Evolutionary conservation across 2,113 vertebrate genomes (phyloP), one percentile per base, ranked within the genome.

Genomic region (Lepisosteus oculatus): DNA sequence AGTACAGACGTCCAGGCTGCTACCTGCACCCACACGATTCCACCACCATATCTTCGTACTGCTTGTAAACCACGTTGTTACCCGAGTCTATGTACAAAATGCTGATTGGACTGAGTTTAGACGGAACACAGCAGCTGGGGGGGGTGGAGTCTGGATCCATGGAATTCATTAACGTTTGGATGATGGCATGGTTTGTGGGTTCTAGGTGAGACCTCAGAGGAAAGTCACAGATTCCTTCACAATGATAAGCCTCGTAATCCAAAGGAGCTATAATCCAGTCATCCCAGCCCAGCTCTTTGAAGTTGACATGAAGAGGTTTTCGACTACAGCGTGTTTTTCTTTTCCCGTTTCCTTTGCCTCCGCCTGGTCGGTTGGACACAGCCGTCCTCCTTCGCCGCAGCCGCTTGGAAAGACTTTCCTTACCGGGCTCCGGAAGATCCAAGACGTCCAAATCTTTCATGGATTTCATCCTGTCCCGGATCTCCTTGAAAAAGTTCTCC

Each of bases 21-120:
- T 95, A 95, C 94, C 94, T 95, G 90, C 94, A 95, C 70, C 94
- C 94, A 43, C 94, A 95, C 0, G 89, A 86, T 85, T 95, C 94
- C 84, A 95, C 94, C 3, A 95, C 94, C 94, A 95, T 95, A 87
- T 95, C 94, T 87, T 95, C 94, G 0, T 95, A 95, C 72, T 95
- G 94, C 72, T 95, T 95, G 88, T 95, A 95, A 76, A 95, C 94
- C 70, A 96, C 94, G 14, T 95, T 95, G 85, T 95, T 95, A 56
- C 93, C 94, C 0, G 94, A 90, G 83, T 96, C 94, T 62, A 95
- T 95, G 70, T 96, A 95, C 42, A 95, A 88, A 81, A 95, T 96
- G 87, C 94, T 95, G 81, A 95, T 96, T 72, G 94, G 93, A 74
- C 92, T 96, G 78, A 95, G 93, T 71, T 94, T 93, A 72, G 94